A percentile compares a stretch with the other conserved stretches of the same genome.
Evolutionary conservation across 2,797 vertebrate genomes (phyloP).

Genomic region (Alca torda): DNA sequence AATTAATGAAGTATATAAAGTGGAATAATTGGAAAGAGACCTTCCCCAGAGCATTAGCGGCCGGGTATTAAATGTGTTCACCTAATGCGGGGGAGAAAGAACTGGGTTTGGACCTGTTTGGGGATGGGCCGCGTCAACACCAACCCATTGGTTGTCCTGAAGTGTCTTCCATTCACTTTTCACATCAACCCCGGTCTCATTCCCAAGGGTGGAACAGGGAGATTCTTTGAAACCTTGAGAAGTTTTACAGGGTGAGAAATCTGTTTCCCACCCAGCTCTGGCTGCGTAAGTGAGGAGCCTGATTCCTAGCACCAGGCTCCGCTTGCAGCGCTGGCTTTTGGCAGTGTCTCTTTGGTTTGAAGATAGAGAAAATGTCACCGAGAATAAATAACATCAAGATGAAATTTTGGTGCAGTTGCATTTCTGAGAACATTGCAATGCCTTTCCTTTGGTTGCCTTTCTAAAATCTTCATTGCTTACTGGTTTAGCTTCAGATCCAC

Average conservation of each 20-base stretch:
- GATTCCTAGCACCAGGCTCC: neutral
- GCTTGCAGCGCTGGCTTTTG: neutral
- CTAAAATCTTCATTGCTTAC: neutral
- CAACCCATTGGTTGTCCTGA: neutral
- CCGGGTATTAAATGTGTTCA: neutral
- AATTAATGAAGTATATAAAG: neutral
- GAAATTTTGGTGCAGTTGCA: neutral
- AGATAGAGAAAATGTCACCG: conserved; percentile 13
- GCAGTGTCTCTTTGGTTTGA: neutral
- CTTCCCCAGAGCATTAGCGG: neutral
- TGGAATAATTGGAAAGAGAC: neutral
- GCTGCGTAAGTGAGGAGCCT: neutral
- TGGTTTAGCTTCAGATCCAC: neutral
- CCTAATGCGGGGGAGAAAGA: neutral
- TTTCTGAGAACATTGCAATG: neutral
- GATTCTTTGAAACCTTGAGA: neutral
- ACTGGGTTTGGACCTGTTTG: neutral
- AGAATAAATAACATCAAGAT: conserved; percentile 23
- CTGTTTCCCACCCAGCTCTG: neutral
- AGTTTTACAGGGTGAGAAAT: neutral
- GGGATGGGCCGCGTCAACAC: neutral
- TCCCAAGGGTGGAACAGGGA: neutral
- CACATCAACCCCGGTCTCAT: neutral
- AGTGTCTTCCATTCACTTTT: neutral
- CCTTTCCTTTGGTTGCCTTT: neutral